These are phyloP conservation scores for Melikaiella ostensackeni DNA, from an alignment of 2,888 invertebrate genomes.

Conservation along the genomic window DNA sequence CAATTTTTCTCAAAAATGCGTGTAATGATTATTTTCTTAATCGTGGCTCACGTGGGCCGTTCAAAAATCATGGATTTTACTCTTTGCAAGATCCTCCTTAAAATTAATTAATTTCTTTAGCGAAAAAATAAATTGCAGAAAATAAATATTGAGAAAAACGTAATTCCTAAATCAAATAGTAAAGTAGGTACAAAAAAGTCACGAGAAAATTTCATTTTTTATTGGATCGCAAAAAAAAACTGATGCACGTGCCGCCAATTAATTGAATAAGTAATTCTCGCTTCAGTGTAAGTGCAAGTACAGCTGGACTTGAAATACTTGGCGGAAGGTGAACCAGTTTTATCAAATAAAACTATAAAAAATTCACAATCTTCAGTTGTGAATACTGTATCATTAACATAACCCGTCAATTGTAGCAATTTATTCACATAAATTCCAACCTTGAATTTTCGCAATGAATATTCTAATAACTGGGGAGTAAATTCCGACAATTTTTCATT, in stretches of 20 bases:
- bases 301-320: not conserved
- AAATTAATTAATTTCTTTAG: too few species aligned
- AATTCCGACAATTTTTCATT: not conserved
- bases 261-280: not conserved
- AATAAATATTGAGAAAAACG: not conserved
- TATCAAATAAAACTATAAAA: slow-evolving; percentile 1
- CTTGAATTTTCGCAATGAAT: slow-evolving; percentile 18
- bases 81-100: too few species aligned
- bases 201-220: not conserved
- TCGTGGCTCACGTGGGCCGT: too few species aligned
- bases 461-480: not conserved
- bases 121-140: too few species aligned
- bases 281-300: not conserved
- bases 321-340: not conserved
- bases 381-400: not conserved
- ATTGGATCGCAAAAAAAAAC: not conserved
- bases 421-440: slow-evolving; percentile 13
- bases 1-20: too few species aligned
- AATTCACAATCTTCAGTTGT: not conserved
- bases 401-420: not conserved
- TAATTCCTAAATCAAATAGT: not conserved
- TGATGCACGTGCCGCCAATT: not conserved
- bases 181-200: not conserved
- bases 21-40: too few species aligned
- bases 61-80: too few species aligned